phyloP scores from a whole-genome alignment of 2,888 invertebrate genomes.

The Tetragonisca angustula region DNA sequence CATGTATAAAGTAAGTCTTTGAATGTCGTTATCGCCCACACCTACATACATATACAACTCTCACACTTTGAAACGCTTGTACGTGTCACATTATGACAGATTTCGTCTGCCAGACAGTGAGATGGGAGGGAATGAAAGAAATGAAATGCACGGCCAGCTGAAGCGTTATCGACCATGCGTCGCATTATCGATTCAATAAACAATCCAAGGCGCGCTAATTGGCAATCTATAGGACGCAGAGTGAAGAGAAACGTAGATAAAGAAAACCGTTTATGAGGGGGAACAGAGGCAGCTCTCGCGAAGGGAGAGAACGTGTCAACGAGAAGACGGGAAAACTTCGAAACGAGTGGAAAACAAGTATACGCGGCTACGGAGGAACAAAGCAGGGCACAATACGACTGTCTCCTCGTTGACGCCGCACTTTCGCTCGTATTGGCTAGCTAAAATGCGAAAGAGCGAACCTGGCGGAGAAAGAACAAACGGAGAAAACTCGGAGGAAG shows the following conservation, averaged over 20 bases:
- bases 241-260: neutral
- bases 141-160: neutral
- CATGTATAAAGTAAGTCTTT: too few relatives aligned
- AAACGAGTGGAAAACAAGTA: neutral
- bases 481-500: slow-evolving; percentile 27
- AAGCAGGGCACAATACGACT: slow-evolving; percentile 20
- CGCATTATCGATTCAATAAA: neutral
- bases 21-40: too few relatives aligned
- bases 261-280: neutral
- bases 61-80: too few relatives aligned
- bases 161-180: neutral
- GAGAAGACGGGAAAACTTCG: neutral
- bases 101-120: neutral
- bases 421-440: slow-evolving; percentile 33
- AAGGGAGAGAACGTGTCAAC: neutral
- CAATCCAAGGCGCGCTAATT: slow-evolving; percentile 1
- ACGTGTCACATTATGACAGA: too few relatives aligned
- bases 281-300: neutral
- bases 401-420: slow-evolving; percentile 17
- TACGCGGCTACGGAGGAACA: neutral
- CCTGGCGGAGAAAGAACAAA: slow-evolving; percentile 9
- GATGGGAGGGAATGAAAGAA: neutral
- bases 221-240: neutral
- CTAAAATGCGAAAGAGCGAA: slow-evolving; percentile 29
- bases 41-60: too few relatives aligned